phyloP scores from a whole-genome alignment of 64 coral and sea anemone species.

The Montipora efflorescens region DNA sequence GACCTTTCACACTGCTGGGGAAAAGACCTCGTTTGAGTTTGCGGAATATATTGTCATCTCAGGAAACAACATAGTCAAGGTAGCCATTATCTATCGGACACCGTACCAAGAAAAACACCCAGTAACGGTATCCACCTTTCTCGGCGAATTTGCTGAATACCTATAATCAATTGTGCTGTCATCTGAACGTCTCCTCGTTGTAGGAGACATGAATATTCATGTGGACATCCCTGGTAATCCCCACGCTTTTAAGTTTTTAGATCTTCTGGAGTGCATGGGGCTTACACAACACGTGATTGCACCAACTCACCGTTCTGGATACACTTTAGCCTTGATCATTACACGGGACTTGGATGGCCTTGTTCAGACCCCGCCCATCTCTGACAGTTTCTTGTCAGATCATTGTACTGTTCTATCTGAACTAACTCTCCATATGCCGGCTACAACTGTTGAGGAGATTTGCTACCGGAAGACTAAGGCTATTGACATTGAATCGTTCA shows the following conservation, averaged over 20 bases:
- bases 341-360: too few relatives aligned
- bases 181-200: not conserved
- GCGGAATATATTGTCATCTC: not conserved
- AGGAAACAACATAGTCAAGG: not conserved
- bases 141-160: not conserved
- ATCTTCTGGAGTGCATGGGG: not conserved
- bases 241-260: not conserved
- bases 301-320: not conserved
- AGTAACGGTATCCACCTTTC: not conserved
- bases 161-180: not conserved
- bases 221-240: not conserved
- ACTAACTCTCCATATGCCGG: too few relatives aligned
- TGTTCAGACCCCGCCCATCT: too few relatives aligned
- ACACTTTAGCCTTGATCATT: not conserved
- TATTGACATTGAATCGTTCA: not conserved
- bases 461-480: too few relatives aligned
- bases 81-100: too few relatives aligned
- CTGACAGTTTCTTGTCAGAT: too few relatives aligned
- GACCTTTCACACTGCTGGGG: not conserved
- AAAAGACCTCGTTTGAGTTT: conserved; percentile 8
- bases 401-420: too few relatives aligned
- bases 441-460: too few relatives aligned
- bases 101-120: not conserved
- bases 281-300: not conserved
- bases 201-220: not conserved